Percentiles rank a stretch among this genome's conserved stretches.
phyloP scores from a whole-genome alignment of 2,888 invertebrate genomes.

The Mystacides longicornis region DNA sequence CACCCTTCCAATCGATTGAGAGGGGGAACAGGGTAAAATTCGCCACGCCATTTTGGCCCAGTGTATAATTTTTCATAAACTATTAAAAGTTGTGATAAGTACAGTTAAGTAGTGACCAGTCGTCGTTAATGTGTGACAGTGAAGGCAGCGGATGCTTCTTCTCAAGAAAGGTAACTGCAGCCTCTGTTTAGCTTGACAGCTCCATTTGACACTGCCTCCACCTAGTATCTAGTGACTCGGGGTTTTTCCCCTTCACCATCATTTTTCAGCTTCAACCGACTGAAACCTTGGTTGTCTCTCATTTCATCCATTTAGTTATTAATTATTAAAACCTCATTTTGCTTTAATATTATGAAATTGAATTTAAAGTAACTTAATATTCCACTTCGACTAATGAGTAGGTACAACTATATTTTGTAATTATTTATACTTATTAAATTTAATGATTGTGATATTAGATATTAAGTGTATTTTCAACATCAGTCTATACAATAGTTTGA shows the following conservation, averaged over 20 bases:
- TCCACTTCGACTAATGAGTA: too few species aligned
- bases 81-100: slow-evolving; percentile 17
- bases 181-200: too few species aligned
- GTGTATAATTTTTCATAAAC: slow-evolving; percentile 15
- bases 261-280: neutral
- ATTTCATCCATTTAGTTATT: too few species aligned
- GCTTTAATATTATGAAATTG: too few species aligned
- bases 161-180: slow-evolving; percentile 51
- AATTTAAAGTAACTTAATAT: too few species aligned
- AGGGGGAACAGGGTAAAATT: slow-evolving; percentile 20
- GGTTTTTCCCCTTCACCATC: neutral
- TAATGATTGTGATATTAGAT: too few species aligned
- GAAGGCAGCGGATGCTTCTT: slow-evolving; percentile 66
- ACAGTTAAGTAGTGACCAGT: slow-evolving; percentile 15
- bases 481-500: too few species aligned
- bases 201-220: neutral
- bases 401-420: too few species aligned
- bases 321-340: too few species aligned
- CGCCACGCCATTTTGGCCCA: slow-evolving; percentile 28
- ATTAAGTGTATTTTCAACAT: too few species aligned
- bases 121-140: slow-evolving; percentile 58
- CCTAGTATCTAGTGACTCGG: neutral
- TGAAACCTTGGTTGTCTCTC: too few species aligned
- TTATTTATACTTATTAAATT: too few species aligned
- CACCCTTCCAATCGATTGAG: slow-evolving; percentile 26